These are phyloP conservation scores for Anguilla japonica DNA, from an alignment of 2,113 vertebrate genomes.

Conservation along the genomic window DNA sequence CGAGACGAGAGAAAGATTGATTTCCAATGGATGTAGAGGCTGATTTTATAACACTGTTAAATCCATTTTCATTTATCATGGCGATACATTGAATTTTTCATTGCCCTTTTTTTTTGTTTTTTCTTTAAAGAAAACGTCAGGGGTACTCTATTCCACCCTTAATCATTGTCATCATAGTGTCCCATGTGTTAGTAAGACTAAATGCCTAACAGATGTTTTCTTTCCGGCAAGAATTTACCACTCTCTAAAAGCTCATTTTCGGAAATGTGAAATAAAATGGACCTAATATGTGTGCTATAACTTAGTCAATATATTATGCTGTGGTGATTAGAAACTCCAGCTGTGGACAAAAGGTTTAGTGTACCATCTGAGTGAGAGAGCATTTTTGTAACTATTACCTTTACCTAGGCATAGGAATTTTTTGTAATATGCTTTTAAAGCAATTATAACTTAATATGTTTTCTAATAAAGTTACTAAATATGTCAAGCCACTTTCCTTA, in stretches of 20 bases:
- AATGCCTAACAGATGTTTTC: constrained; percentile 71
- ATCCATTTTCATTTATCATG: constrained; percentile 20
- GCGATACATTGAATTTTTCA: constrained; percentile 14
- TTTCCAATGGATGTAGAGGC: constrained; percentile 23
- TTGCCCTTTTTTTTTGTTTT: constrained; percentile 17
- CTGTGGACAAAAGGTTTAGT: constrained; percentile 51
- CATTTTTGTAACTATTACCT: constrained; percentile 42
- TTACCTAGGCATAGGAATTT: constrained; percentile 54
- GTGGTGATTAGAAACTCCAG: constrained; percentile 54
- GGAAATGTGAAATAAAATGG: constrained; percentile 69
- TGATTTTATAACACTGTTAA: constrained; percentile 17
- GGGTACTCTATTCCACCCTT: constrained; percentile 48
- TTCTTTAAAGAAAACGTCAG: constrained; percentile 27
- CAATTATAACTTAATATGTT: constrained; percentile 66
- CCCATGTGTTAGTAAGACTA: constrained; percentile 52
- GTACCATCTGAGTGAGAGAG: constrained; percentile 44
- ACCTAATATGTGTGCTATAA: constrained; percentile 62
- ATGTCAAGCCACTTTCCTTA: constrained; percentile 53
- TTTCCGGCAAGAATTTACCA: constrained; percentile 65
- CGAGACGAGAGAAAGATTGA: constrained; percentile 33
- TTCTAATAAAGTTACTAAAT: constrained; percentile 69
- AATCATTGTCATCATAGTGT: constrained; percentile 63
- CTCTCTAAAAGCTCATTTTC: constrained; percentile 64
- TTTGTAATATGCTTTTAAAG: constrained; percentile 44
- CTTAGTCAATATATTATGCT: constrained; percentile 54